Percentiles rank a stretch among this genome's conserved stretches.
Evolutionary conservation across 2,888 invertebrate species (phyloP).

Genomic region (Idaea biselata): DNA sequence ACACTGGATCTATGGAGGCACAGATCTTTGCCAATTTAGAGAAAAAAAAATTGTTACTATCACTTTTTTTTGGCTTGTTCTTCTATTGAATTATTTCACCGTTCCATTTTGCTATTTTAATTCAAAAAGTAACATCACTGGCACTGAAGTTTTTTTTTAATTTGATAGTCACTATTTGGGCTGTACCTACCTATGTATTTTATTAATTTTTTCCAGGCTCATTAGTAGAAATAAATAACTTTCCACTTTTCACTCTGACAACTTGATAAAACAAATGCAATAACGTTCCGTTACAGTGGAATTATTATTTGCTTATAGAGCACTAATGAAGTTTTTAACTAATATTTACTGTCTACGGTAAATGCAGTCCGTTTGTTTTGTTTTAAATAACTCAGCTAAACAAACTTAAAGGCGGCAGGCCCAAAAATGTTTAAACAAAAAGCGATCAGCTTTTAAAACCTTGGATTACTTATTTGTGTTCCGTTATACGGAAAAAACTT

Average conservation of each 20-base stretch:
- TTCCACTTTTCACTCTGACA: not conserved
- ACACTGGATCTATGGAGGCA: not conserved
- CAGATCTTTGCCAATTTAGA: not conserved
- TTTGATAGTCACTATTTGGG: not conserved
- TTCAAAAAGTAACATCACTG: not conserved
- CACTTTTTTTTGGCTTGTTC: not conserved
- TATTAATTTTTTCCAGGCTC: not conserved
- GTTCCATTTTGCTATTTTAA: not conserved
- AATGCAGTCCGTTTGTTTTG: constrained; percentile 49
- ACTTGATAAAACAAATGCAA: not conserved
- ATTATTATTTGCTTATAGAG: not conserved
- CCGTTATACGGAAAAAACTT: constrained; percentile 53
- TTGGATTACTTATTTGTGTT: constrained; percentile 71
- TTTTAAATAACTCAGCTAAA: constrained; percentile 50
- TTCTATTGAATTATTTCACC: not conserved
- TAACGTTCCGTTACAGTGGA: not conserved
- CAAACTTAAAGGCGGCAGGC: constrained; percentile 66
- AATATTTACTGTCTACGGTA: constrained; percentile 37
- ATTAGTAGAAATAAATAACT: not conserved
- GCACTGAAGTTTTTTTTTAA: not conserved
- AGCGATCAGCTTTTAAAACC: constrained; percentile 58
- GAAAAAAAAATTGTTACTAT: not conserved
- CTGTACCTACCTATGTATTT: not conserved
- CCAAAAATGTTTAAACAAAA: constrained; percentile 68
- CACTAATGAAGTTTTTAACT: not conserved